These are phyloP conservation scores for Panagrolaimus sp. DNA, from an alignment of 1,140 invertebrate species.

Conservation along the genomic window DNA sequence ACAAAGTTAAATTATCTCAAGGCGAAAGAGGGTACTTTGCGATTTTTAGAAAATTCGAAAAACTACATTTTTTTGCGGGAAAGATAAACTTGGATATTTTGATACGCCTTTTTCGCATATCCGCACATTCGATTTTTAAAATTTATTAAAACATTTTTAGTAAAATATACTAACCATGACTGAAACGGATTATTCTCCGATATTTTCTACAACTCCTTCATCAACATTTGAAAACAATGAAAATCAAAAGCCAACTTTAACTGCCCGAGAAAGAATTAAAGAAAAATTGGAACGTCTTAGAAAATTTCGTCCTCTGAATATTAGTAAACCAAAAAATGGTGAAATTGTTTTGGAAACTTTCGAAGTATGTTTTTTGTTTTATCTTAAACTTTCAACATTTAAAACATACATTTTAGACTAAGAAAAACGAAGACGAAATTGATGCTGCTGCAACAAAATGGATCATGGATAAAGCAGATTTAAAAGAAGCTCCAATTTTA, in stretches of 20 bases:
- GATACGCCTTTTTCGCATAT: no score
- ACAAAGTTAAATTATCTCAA: no score
- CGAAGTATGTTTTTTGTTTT: not conserved
- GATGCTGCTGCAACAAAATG: not conserved
- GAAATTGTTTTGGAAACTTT: not conserved
- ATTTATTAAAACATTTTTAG: no score
- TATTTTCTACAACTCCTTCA: not conserved
- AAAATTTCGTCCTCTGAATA: not conserved
- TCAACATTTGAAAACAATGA: constrained; percentile 2
- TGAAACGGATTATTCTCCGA: not conserved
- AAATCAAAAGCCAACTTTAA: not conserved
- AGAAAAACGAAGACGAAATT: not conserved
- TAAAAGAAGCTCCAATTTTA: not conserved
- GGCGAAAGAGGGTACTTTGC: no score
- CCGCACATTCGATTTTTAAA: no score
- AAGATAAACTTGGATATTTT: no score
- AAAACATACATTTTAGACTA: not conserved
- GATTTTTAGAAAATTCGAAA: no score
- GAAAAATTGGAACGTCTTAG: not conserved
- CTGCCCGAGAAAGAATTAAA: not conserved
- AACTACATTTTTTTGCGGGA: no score
- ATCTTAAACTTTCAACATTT: not conserved
- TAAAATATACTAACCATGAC: not conserved
- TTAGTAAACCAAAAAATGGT: not conserved
- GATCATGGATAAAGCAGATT: not conserved